Evolutionary conservation across 2,113 vertebrate genomes (phyloP), one percentile per base, ranked within the genome.

Genomic region (Periophthalmodon schlosseri): DNA sequence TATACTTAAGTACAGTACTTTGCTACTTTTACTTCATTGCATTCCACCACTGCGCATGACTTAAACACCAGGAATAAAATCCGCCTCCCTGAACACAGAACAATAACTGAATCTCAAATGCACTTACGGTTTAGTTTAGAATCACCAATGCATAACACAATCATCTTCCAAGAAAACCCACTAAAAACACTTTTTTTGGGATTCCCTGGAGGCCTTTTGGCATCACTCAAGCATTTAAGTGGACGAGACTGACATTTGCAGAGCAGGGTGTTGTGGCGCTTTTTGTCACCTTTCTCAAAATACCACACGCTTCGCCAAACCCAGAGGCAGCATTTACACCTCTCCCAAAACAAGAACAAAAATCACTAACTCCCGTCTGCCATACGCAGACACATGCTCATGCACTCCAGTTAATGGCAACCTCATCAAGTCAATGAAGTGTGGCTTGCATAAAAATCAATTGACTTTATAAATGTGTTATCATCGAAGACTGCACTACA

Each of bases 181-280:
- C 75, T 21, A 64, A 87, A 76, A 78, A 77, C 77, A 86, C 84
- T 86, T 84, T 89, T 73, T 87, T 72, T 20, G 74, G 72, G 75
- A 69, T 71, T 68, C 78, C 81, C 87, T 82, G 16, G 81, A 69
- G 87, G 87, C 75, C 74, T 80, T 72, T 68, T 28, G 73, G 79
- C 79, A 84, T 91, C 89, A 82, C 74, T 85, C 86, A 75, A 72
- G 20, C 82, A 70, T 88, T 86, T 93, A 92, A 92, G 90, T 92
- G 88, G 89, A 86, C 77, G 65, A 73, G 72, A 86, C 34, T 89
- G 89, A 91, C 90, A 91, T 91, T 93, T 92, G 87, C 88, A 85
- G 86, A 84, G 83, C 85, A 83, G 83, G 84, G 84, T 90, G 89
- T 89, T 76, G 79, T 60, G 60, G 88, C 69, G 67, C 86, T 63